phyloP scores from a whole-genome alignment of 2,113 vertebrate species.

The Alces alces region DNA sequence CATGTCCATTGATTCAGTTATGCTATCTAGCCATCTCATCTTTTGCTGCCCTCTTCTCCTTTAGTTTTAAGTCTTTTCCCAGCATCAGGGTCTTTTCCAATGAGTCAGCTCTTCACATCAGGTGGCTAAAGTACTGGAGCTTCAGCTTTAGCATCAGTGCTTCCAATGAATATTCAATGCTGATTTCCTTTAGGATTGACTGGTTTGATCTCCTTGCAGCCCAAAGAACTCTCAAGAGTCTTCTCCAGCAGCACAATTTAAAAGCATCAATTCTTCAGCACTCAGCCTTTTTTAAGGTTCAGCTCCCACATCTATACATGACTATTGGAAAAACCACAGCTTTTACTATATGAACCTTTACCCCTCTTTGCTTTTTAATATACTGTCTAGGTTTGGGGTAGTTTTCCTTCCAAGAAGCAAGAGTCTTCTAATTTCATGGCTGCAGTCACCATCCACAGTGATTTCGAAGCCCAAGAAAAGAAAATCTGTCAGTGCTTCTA shows the following conservation, averaged over 20 bases:
- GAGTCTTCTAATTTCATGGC: not conserved
- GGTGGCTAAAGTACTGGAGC: not conserved
- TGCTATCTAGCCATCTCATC: not conserved
- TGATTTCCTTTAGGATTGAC: not conserved
- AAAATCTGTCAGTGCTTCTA: not conserved
- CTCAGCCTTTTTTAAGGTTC: not conserved
- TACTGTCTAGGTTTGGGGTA: not conserved
- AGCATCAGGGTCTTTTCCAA: not conserved
- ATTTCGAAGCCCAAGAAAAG: not conserved
- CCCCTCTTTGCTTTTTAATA: not conserved
- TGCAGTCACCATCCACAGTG: not conserved
- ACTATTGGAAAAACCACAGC: not conserved
- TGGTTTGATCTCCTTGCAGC: not conserved
- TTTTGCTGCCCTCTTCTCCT: not conserved
- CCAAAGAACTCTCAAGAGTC: not conserved
- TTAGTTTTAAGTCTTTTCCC: not conserved
- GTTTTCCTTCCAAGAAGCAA: not conserved
- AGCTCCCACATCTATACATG: not conserved
- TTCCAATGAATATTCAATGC: not conserved
- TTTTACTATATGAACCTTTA: not conserved
- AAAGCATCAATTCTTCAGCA: not conserved
- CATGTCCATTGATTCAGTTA: not conserved
- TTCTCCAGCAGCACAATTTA: not conserved
- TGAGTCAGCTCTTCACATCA: not conserved
- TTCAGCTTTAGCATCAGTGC: not conserved